Evolutionary conservation across 2,888 invertebrate species (phyloP).

Genomic region (Xylota sylvarum): DNA sequence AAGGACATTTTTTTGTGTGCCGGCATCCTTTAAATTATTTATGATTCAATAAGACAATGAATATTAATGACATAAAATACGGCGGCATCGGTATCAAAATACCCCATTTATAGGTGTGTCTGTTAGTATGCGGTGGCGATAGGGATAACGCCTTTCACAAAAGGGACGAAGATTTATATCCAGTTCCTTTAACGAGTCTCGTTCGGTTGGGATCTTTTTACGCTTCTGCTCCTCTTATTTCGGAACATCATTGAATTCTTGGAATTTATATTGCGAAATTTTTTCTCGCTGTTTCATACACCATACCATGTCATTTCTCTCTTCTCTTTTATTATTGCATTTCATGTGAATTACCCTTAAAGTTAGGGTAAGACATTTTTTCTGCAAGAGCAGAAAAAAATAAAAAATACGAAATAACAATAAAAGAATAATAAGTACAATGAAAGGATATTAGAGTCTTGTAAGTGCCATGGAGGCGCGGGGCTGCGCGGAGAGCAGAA

Average conservation of each 20-base stretch:
- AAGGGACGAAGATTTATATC: conserved; percentile 37
- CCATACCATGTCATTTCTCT: too few species aligned
- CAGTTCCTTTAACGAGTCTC: too few species aligned
- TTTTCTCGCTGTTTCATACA: conserved; percentile 31
- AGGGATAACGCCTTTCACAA: conserved; percentile 24
- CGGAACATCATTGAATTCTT: conserved; percentile 42
- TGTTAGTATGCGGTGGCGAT: conserved; percentile 30
- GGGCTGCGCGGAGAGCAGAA: not conserved
- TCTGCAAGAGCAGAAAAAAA: not conserved
- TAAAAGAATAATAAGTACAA: conserved; percentile 38
- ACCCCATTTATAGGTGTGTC: conserved; percentile 32
- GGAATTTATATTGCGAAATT: conserved; percentile 47
- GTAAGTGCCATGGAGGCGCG: conserved; percentile 4
- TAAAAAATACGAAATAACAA: conserved; percentile 7
- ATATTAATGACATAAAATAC: conserved; percentile 49
- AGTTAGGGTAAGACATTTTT: not conserved
- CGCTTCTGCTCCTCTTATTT: conserved; percentile 4
- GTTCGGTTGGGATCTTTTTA: not conserved
- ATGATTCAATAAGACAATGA: conserved; percentile 66
- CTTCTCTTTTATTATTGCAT: conserved; percentile 1
- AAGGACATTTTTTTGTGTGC: conserved; percentile 19
- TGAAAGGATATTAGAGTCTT: conserved; percentile 27
- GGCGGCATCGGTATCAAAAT: conserved; percentile 12
- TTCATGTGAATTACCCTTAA: conserved; percentile 31
- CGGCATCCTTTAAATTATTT: conserved; percentile 57